A percentile compares a stretch with the other conserved stretches of the same genome.
phyloP scores from a whole-genome alignment of 2,888 invertebrate genomes.

The Lottia scabra region DNA sequence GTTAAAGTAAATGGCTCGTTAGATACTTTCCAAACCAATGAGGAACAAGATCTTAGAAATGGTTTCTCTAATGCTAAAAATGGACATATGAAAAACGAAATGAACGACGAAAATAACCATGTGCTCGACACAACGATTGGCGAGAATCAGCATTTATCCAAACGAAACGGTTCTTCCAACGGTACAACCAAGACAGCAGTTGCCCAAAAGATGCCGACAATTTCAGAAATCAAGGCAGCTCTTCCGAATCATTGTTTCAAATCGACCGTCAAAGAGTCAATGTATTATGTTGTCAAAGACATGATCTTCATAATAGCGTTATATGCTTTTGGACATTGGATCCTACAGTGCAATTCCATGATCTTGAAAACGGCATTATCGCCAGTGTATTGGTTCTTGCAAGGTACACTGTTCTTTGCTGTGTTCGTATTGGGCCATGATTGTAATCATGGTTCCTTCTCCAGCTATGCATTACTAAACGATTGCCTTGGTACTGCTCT shows the following conservation, averaged over 20 bases:
- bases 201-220: not conserved
- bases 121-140: too few species aligned
- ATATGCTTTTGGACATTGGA: slow-evolving; percentile 33
- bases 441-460: slow-evolving; percentile 64
- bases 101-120: too few species aligned
- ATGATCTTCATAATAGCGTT: slow-evolving; percentile 38
- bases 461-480: slow-evolving; percentile 50
- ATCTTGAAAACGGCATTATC: slow-evolving; percentile 27
- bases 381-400: slow-evolving; percentile 56
- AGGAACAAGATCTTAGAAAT: too few species aligned
- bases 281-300: slow-evolving; percentile 59
- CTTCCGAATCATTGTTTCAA: slow-evolving; percentile 60
- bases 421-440: slow-evolving; percentile 65
- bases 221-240: slow-evolving; percentile 15
- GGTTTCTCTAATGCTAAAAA: too few species aligned
- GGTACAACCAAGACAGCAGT: too few species aligned
- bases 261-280: slow-evolving; percentile 43
- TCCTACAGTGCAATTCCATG: slow-evolving; percentile 20
- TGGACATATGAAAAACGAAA: too few species aligned
- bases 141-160: too few species aligned
- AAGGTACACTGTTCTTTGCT: slow-evolving; percentile 61
- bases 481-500: slow-evolving; percentile 55
- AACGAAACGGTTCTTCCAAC: too few species aligned
- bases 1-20: too few species aligned
- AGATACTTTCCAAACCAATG: too few species aligned